Evolutionary conservation across 2,113 vertebrate genomes (phyloP).

Genomic region (Pollimyrus isidori): DNA sequence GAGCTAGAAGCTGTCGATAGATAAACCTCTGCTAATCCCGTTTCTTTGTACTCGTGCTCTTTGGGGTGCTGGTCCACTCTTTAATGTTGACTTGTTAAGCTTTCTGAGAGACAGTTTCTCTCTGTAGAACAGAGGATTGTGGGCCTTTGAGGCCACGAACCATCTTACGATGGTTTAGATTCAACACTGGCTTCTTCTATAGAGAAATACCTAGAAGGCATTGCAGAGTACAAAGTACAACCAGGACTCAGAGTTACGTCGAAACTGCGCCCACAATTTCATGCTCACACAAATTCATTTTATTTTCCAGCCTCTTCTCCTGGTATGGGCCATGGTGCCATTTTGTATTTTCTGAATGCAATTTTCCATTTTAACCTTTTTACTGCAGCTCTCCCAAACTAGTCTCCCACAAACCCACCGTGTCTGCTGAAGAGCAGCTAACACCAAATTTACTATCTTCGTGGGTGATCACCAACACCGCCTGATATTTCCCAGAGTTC

Average conservation of each 20-base stretch:
- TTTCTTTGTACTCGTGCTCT: constrained; percentile 31
- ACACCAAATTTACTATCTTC: background rate
- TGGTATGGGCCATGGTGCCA: background rate
- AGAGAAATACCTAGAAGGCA: constrained; percentile 9
- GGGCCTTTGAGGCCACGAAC: constrained; percentile 43
- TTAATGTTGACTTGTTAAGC: constrained; percentile 49
- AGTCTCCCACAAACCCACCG: background rate
- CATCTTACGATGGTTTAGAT: constrained; percentile 49
- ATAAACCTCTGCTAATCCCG: constrained; percentile 47
- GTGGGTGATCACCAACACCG: background rate
- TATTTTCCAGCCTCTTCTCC: constrained; percentile 9
- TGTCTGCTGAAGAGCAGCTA: background rate
- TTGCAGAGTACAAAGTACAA: background rate
- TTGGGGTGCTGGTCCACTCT: constrained; percentile 34
- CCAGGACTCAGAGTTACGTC: background rate
- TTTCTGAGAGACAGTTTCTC: constrained; percentile 36
- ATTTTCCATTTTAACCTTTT: background rate
- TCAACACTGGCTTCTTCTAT: constrained; percentile 23
- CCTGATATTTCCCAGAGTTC: background rate
- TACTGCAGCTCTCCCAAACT: background rate
- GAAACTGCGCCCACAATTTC: background rate
- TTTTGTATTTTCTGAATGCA: background rate
- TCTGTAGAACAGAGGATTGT: constrained; percentile 29
- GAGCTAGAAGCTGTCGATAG: constrained; percentile 53
- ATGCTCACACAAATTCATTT: background rate